phyloP scores from a whole-genome alignment of 1,140 invertebrate species.

The Achatina immaculata region DNA sequence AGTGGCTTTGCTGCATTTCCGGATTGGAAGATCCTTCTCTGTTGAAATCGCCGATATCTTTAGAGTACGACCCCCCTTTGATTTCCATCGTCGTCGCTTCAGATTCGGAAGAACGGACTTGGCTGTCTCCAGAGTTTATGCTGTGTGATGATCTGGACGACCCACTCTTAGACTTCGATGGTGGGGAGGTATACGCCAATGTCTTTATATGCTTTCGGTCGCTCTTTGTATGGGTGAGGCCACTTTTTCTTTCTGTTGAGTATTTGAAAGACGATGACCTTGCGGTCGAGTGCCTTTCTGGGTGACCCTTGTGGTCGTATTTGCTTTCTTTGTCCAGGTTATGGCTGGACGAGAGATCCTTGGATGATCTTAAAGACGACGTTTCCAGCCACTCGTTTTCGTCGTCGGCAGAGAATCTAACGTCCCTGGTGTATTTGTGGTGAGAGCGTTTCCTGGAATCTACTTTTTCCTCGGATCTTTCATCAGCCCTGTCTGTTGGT shows the following conservation, averaged over 20 bases:
- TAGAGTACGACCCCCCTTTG: not conserved
- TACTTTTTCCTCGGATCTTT: not conserved
- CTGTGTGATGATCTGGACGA: not conserved
- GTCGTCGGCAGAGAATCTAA: not conserved
- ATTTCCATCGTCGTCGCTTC: not conserved
- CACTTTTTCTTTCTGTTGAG: not conserved
- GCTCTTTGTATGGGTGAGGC: not conserved
- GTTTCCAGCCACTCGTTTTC: not conserved
- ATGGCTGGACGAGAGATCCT: not conserved
- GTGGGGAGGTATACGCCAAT: not conserved
- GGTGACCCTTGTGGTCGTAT: not conserved
- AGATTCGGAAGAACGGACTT: not conserved
- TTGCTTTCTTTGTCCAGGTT: not conserved
- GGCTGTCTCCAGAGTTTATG: not conserved
- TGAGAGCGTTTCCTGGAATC: not conserved
- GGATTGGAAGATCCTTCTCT: not conserved
- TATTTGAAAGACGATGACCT: not conserved
- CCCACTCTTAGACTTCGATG: not conserved
- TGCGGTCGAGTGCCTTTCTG: not conserved
- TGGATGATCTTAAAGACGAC: not conserved
- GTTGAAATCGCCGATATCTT: not conserved
- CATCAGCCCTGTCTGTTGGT: not conserved
- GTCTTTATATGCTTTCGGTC: not conserved
- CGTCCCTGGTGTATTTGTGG: not conserved
- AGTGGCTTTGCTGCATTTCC: not conserved